Base-by-base conservation (phyloP, 92 coral and sea anemone genomes). In the Plumapathes pennacea region DNA sequence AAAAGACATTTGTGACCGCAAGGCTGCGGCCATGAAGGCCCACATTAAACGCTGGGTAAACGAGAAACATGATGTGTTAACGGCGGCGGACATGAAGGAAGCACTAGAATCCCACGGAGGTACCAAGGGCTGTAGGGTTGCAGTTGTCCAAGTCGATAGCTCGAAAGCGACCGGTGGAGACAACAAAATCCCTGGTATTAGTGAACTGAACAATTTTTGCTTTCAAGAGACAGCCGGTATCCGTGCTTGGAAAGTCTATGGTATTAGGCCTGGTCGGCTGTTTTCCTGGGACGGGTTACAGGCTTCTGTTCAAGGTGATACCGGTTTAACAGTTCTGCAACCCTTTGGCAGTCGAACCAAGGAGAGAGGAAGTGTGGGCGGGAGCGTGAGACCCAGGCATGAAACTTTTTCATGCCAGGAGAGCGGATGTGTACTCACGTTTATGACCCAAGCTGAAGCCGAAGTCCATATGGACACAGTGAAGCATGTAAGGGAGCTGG, bases 31-130 rank as follows among this genome's bases (percentile, higher is more conserved):
- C 2, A 69, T 69, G 77, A 69, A 69, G 39, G 77, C 77, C 0
- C 77, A 69, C 43, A 69, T 69, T 5, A 44, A 38, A 18, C 44
- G 69, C 17, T 69, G 64, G 64, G 77, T 69, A 29, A 56, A 57
- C n/a, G 58, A 69, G 45, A 69, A 58, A 31, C 50, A 66, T 25
- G 31, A 69, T 33, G 67, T 54, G 5, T 4, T 25, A n/a, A 66
- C 74, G 6, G 74, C 74, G 3, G 67, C 37, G 22, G 66, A 66
- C 13, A 68, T 69, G 69, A 69, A 69, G 26, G 46, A 1, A 40
- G 77, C 77, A 3, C 43, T 69, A 21, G 77, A 69, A 23, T 69
- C 77, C 5, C 68, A 69, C 23, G 77, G 69, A 13, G 69, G 77
- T 5, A 17, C 43, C 25, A 67, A 31, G 32, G 75, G 75, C 33